phyloP scores from a whole-genome alignment of 2,797 vertebrate genomes.

The Lates japonicus region DNA sequence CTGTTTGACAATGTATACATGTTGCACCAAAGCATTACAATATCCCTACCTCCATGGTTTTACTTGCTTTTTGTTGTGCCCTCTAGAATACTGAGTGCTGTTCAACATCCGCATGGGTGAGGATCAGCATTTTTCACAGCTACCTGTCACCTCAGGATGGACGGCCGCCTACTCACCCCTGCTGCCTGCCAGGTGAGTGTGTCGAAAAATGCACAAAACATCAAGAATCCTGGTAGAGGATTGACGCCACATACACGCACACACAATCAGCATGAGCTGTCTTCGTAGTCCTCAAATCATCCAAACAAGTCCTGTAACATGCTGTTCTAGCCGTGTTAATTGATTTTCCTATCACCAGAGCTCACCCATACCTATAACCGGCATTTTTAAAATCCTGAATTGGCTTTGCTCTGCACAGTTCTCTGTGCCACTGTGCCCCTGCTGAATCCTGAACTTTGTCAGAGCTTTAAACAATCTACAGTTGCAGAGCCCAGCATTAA shows the following conservation, averaged over 20 bases:
- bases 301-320: neutral
- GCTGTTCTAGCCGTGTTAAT: neutral
- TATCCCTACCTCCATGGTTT: neutral
- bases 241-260: neutral
- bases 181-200: conserved; percentile 92
- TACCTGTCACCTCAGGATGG: conserved; percentile 94
- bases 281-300: neutral
- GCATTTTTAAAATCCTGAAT: neutral
- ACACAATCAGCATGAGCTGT: neutral
- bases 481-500: conserved; percentile 1
- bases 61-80: neutral
- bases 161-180: conserved; percentile 90
- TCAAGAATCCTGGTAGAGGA: neutral
- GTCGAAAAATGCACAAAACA: neutral
- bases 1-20: neutral
- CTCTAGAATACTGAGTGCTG: conserved; percentile 86
- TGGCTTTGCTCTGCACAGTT: neutral
- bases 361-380: conserved; percentile 7
- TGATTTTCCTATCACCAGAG: conserved; percentile 12
- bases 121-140: conserved; percentile 86
- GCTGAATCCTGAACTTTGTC: conserved; percentile 10
- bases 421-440: conserved; percentile 20
- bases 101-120: conserved; percentile 92
- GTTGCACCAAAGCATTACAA: neutral
- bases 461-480: conserved; percentile 3